A percentile compares a stretch with the other conserved stretches of the same genome.
phyloP scores from a whole-genome alignment of 2,797 vertebrate genomes.

The Notolepis coatsorum region DNA sequence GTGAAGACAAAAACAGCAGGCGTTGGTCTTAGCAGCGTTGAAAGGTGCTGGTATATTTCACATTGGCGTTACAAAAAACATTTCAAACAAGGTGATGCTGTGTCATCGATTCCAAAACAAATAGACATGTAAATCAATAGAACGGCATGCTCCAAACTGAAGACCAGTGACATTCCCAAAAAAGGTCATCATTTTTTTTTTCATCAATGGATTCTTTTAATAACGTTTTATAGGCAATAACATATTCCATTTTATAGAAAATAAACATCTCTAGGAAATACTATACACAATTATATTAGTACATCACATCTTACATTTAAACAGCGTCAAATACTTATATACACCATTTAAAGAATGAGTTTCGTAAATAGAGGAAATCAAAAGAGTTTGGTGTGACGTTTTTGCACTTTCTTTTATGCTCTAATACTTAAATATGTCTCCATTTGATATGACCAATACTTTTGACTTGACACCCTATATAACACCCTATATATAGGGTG shows the following conservation, averaged over 20 bases:
- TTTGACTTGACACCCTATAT: conserved; percentile 36
- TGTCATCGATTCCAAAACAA: conserved; percentile 74
- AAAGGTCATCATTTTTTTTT: conserved; percentile 70
- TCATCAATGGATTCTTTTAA: conserved; percentile 83
- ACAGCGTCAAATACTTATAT: conserved; percentile 90
- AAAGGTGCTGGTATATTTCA: conserved; percentile 85
- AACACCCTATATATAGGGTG: conserved; percentile 8
- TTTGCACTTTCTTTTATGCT: conserved; percentile 73
- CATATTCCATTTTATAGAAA: conserved; percentile 91
- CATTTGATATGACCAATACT: conserved; percentile 65
- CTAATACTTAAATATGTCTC: conserved; percentile 77
- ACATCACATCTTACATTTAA: conserved; percentile 92
- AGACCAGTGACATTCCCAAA: conserved; percentile 80
- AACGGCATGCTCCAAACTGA: conserved; percentile 74
- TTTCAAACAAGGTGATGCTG: conserved; percentile 82
- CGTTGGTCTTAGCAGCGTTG: conserved; percentile 75
- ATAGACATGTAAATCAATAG: conserved; percentile 75
- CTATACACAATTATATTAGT: conserved; percentile 92
- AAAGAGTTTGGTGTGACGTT: conserved; percentile 67
- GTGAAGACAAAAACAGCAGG: conserved; percentile 71
- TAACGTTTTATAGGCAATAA: conserved; percentile 90
- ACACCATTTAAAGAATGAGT: conserved; percentile 85
- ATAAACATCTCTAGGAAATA: conserved; percentile 93
- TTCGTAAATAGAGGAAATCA: conserved; percentile 72
- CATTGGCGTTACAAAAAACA: conserved; percentile 84